These are phyloP conservation scores for Idaea biselata DNA, from an alignment of 2,888 invertebrate genomes.

Conservation along the genomic window DNA sequence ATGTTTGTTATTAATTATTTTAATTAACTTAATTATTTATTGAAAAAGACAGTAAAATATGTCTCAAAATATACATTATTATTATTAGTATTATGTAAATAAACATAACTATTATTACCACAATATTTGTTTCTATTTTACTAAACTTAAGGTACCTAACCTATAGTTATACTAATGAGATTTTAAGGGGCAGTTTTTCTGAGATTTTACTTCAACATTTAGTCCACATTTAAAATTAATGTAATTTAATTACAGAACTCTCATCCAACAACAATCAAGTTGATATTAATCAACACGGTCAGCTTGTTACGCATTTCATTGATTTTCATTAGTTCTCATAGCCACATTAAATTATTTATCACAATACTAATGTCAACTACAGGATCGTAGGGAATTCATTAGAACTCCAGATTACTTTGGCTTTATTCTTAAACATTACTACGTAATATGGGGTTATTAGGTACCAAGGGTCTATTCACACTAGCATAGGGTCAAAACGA, in stretches of 20 bases:
- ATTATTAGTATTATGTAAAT: not conserved
- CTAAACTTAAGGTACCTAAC: too few relatives aligned
- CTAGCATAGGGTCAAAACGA: not conserved
- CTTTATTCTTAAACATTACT: not conserved
- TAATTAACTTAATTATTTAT: not conserved
- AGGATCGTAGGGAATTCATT: not conserved
- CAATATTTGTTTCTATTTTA: constrained; percentile 3
- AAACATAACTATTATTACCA: constrained; percentile 8
- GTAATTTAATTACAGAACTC: too few relatives aligned
- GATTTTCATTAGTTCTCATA: not conserved
- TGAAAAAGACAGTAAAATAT: not conserved
- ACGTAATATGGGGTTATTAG: not conserved
- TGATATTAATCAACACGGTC: too few relatives aligned
- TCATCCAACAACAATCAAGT: too few relatives aligned
- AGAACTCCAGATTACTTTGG: not conserved
- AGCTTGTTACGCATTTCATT: too few relatives aligned
- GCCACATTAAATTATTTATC: not conserved
- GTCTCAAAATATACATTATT: constrained; percentile 4
- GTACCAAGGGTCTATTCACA: not conserved
- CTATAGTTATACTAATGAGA: constrained; percentile 3
- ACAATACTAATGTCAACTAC: not conserved
- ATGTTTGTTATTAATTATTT: not conserved
- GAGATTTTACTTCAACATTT: too few relatives aligned
- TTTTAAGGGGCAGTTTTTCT: not conserved
- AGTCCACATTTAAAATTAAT: too few relatives aligned